These are phyloP conservation scores for Cranoglanis bouderius DNA, from an alignment of 2,113 vertebrate species.

Conservation along the genomic window DNA sequence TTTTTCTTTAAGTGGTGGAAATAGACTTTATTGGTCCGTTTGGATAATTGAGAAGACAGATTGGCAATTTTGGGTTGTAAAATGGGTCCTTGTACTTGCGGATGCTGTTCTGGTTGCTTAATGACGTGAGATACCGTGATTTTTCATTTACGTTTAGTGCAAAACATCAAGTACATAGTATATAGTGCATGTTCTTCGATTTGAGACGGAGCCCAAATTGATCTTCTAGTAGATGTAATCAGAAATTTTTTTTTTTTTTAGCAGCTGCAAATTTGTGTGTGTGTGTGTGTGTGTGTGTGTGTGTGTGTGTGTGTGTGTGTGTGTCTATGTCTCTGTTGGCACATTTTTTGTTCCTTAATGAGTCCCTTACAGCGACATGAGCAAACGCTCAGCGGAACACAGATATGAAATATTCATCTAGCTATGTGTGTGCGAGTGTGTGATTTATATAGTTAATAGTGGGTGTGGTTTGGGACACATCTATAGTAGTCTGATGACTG, in stretches of 20 bases:
- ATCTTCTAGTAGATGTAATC: neutral
- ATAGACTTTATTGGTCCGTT: neutral
- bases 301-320: neutral
- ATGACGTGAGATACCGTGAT: neutral
- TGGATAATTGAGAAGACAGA: neutral
- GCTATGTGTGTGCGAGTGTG: neutral
- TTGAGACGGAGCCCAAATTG: neutral
- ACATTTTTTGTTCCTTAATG: slow-evolving; percentile 2
- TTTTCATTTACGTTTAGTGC: neutral
- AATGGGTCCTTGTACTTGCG: neutral
- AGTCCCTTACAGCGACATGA: neutral
- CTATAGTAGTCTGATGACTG: neutral
- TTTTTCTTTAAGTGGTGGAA: neutral
- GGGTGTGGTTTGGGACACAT: neutral
- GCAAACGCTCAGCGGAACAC: slow-evolving; percentile 22
- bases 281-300: neutral
- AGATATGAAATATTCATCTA: slow-evolving; percentile 1
- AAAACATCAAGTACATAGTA: neutral
- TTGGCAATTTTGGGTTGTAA: neutral
- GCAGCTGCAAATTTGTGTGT: neutral
- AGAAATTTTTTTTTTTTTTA: slow-evolving; percentile 27
- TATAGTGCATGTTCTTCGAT: neutral
- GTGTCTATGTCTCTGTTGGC: neutral
- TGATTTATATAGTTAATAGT: neutral
- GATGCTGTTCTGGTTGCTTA: neutral